A percentile compares a stretch with the other conserved stretches of the same genome.
Conservation (phyloP, 2,113 vertebrate species). For the Morone chrysops region DNA sequence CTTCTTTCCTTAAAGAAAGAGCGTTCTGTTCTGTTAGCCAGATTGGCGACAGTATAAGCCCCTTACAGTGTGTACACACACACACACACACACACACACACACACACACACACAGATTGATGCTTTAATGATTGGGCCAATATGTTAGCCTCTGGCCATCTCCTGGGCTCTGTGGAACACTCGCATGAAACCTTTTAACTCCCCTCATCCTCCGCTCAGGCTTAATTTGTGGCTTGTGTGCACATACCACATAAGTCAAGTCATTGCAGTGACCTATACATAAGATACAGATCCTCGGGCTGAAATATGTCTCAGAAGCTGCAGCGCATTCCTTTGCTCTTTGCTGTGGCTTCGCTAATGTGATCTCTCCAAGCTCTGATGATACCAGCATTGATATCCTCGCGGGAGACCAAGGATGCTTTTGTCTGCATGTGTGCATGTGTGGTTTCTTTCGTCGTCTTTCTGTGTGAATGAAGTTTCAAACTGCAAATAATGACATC, state of each 20-base stretch:
- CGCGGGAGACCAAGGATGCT: constrained; percentile 1
- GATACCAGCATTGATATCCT: constrained; percentile 31
- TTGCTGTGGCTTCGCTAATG: constrained; percentile 60
- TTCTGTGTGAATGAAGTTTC: neutral
- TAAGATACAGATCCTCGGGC: constrained; percentile 60
- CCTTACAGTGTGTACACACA: constrained; percentile 13
- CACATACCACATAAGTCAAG: constrained; percentile 73
- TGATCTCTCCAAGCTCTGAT: constrained; percentile 36
- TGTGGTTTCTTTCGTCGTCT: neutral
- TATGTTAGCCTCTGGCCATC: constrained; percentile 70
- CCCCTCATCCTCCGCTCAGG: constrained; percentile 28
- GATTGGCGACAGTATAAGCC: constrained; percentile 51
- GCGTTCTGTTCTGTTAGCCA: constrained; percentile 50
- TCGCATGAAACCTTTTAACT: constrained; percentile 66
- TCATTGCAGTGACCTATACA: constrained; percentile 58
- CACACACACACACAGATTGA: constrained; percentile 51
- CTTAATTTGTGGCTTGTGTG: constrained; percentile 69
- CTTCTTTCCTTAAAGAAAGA: constrained; percentile 53
- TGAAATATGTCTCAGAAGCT: constrained; percentile 62
- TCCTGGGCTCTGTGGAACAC: constrained; percentile 48
- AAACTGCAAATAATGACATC: constrained; percentile 8
- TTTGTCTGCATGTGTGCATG: constrained; percentile 3
- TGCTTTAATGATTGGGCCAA: constrained; percentile 73
- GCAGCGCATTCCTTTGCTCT: constrained; percentile 53
- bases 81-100: neutral